Conservation (phyloP, 2,113 vertebrate species). For the Calypte anna region DNA sequence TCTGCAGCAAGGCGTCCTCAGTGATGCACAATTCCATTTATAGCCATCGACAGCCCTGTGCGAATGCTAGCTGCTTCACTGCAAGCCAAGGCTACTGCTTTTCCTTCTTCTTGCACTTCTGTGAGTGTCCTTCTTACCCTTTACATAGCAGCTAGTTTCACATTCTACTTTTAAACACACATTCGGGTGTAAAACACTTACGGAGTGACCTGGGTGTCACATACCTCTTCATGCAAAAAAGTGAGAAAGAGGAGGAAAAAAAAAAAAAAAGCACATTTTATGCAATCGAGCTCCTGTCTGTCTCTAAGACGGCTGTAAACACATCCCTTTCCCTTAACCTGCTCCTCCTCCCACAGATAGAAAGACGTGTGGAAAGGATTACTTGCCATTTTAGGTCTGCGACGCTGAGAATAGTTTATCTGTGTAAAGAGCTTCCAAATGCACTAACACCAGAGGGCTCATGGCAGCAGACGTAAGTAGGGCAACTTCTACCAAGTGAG, state of each 20-base stretch:
- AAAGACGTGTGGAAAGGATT: constrained; percentile 39
- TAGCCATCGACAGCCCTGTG: constrained; percentile 54
- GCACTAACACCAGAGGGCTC: constrained; percentile 21
- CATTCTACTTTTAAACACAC: not conserved
- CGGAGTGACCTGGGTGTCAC: not conserved
- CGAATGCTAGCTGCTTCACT: not conserved
- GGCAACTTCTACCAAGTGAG: constrained; percentile 42
- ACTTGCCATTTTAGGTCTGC: constrained; percentile 49
- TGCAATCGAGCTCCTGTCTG: not conserved
- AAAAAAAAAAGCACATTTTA: not conserved
- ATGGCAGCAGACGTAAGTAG: constrained; percentile 66
- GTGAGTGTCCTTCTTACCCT: constrained; percentile 3
- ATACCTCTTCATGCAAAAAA: not conserved
- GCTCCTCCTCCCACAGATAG: constrained; percentile 65
- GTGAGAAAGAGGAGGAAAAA: not conserved
- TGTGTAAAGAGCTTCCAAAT: constrained; percentile 64
- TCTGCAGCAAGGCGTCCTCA: constrained; percentile 67
- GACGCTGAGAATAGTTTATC: constrained; percentile 64
- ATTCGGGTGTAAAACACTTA: not conserved
- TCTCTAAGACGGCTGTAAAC: constrained; percentile 20
- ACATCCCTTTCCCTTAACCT: constrained; percentile 51
- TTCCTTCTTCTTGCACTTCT: constrained; percentile 50
- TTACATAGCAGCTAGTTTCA: constrained; percentile 41
- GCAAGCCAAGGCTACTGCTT: constrained; percentile 40
- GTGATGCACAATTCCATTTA: constrained; percentile 75